Conservation (phyloP, 2,888 invertebrate species). For the Glomeris marginata region DNA sequence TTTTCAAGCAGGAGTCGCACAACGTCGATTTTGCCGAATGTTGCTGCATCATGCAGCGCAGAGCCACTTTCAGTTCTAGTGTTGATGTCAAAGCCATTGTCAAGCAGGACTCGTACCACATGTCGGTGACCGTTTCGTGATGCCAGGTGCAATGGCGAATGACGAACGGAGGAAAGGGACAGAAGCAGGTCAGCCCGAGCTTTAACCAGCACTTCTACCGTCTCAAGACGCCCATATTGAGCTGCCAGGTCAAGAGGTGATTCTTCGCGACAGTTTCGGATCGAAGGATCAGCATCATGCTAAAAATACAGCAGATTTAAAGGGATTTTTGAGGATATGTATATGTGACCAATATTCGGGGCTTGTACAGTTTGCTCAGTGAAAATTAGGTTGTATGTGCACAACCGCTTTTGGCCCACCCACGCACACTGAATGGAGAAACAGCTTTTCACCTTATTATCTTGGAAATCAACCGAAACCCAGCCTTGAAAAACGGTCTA, state of each 20-base stretch:
- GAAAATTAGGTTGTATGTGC: too few relatives aligned
- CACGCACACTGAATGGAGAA: too few relatives aligned
- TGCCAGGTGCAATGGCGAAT: constrained; percentile 83
- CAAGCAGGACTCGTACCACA: constrained; percentile 65
- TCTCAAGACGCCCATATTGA: constrained; percentile 50
- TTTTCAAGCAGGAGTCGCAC: constrained; percentile 58
- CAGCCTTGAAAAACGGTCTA: too few relatives aligned
- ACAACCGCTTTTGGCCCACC: too few relatives aligned
- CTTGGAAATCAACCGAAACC: too few relatives aligned
- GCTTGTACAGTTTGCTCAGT: too few relatives aligned
- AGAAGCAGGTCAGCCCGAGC: constrained; percentile 66
- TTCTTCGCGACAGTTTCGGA: constrained; percentile 72
- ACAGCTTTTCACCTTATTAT: too few relatives aligned
- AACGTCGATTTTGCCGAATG: constrained; percentile 78
- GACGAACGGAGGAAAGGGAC: constrained; percentile 24
- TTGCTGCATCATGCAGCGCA: constrained; percentile 83
- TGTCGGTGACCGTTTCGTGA: constrained; percentile 59
- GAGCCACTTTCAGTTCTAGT: constrained; percentile 71
- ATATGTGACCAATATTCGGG: not conserved
- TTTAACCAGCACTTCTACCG: constrained; percentile 69
- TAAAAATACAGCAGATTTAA: constrained; percentile 24
- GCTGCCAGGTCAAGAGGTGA: constrained; percentile 88
- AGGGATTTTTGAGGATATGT: not conserved
- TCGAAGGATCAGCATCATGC: constrained; percentile 72
- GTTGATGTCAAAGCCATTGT: constrained; percentile 77